Base-by-base conservation (phyloP, 2,113 vertebrate species). In the Centropus bengalensis region DNA sequence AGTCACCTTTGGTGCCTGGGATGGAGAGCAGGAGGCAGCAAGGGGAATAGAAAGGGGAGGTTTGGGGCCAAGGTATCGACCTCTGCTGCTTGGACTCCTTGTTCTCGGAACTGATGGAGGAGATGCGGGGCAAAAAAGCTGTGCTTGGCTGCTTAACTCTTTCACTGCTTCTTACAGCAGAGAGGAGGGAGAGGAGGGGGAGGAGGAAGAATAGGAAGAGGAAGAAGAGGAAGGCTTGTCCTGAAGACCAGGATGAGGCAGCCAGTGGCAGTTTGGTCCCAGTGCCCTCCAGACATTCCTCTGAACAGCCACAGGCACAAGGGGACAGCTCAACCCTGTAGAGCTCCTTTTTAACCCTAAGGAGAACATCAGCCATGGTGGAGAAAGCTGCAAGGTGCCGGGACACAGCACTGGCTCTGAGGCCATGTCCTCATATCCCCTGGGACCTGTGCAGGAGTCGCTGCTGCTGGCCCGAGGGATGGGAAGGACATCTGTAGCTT, bases 381-480 rank as follows among this genome's bases (percentile, higher is more conserved):
- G 33, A 33, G 36, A 10, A 6, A 22, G 32, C 11, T 6, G 15
- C 4, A 5, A 23, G 40, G 36, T 20, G 7, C 14, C 17, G 4
- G 24, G 20, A 22, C 9, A 44, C 44, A 17, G 36, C 36, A 36
- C 36, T 36, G 36, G 36, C 36, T 36, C 36, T 9, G 36, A 36
- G 36, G 36, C 36, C 36, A 36, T 36, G 36, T 71, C 75, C 63
- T 58, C 2, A 0, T 16, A 20, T 20, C 63, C 27, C 59, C 14
- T 0, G 0, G 64, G 13, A 54, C 10, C 7, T 1, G 14, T 4
- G 27, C 4, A 5, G 14, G 36, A 15, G 54, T 9, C 3, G 1
- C 45, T 17, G 64, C 44, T 1, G 0, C 26, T 3, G 9, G 23
- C 32, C 63, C 0, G 0, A 47, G 64, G 63, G 33, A 10, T 0